phyloP scores from a whole-genome alignment of 2,113 vertebrate species.

The Plecturocebus donacophilus region DNA sequence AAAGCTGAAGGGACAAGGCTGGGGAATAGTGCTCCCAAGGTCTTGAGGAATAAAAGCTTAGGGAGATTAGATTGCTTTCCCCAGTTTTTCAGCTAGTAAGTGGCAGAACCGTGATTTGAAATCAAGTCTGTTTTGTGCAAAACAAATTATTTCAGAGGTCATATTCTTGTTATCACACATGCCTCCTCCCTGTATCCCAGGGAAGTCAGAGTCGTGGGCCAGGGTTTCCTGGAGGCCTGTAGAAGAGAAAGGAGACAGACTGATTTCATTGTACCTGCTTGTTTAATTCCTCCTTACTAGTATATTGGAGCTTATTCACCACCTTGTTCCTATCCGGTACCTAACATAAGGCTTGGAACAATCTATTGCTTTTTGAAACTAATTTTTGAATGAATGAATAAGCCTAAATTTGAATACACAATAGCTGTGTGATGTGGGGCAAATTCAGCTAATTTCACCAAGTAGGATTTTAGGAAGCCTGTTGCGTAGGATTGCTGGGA shows the following conservation, averaged over 20 bases:
- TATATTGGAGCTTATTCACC: neutral
- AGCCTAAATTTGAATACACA: neutral
- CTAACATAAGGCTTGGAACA: neutral
- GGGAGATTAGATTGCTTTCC: neutral
- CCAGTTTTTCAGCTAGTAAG: neutral
- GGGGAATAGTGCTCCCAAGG: neutral
- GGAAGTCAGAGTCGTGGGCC: neutral
- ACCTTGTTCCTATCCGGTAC: neutral
- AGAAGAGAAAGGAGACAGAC: neutral
- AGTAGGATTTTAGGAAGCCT: neutral
- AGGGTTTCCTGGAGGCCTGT: neutral
- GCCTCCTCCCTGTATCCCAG: neutral
- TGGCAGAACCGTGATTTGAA: neutral
- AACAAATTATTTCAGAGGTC: neutral
- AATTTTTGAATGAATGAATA: neutral
- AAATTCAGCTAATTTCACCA: conserved; percentile 4
- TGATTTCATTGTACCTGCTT: neutral
- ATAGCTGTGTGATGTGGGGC: neutral
- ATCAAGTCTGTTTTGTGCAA: neutral
- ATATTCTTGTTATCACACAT: neutral
- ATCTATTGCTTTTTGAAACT: neutral
- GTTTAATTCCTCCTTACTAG: neutral
- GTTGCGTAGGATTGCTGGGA: neutral
- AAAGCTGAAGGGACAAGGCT: neutral
- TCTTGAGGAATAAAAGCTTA: neutral